Conservation (phyloP, 2,113 vertebrate genomes). For the Eonycteris spelaea region DNA sequence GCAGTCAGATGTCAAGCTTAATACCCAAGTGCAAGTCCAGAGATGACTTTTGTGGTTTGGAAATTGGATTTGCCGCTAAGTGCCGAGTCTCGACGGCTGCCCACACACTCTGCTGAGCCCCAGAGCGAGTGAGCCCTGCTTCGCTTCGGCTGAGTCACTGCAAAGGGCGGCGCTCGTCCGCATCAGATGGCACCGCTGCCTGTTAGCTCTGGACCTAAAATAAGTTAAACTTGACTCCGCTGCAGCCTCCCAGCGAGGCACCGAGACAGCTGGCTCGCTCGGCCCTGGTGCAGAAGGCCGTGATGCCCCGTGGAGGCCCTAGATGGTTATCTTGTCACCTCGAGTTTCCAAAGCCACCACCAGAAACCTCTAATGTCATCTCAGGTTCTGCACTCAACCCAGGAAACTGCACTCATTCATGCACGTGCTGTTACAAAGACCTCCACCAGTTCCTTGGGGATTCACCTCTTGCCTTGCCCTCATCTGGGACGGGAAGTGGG, state of each 20-base stretch:
- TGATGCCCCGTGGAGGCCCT: background rate
- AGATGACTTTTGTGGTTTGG: slow-evolving; percentile 30
- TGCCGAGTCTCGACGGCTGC: background rate
- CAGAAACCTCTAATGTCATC: background rate
- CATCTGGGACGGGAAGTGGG: background rate
- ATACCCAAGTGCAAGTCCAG: background rate
- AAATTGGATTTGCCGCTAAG: slow-evolving; percentile 61
- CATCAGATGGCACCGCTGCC: background rate
- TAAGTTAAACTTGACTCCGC: background rate
- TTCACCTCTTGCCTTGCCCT: background rate
- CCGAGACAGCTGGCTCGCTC: accelerated
- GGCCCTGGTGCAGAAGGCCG: accelerated
- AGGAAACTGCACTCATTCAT: background rate
- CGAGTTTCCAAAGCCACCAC: background rate
- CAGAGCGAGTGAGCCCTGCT: background rate
- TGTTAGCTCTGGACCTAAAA: slow-evolving; percentile 18
- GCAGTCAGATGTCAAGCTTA: background rate
- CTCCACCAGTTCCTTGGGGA: background rate
- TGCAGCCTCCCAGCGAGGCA: background rate
- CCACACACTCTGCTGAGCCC: background rate
- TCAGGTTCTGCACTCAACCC: background rate
- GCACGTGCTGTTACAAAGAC: background rate
- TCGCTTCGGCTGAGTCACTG: slow-evolving; percentile 23
- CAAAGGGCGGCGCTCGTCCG: background rate
- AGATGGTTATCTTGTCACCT: background rate